A percentile compares a stretch with the other conserved stretches of the same genome.
Evolutionary conservation across 2,888 invertebrate genomes (phyloP).

Genomic region (Nemurella pictetii): DNA sequence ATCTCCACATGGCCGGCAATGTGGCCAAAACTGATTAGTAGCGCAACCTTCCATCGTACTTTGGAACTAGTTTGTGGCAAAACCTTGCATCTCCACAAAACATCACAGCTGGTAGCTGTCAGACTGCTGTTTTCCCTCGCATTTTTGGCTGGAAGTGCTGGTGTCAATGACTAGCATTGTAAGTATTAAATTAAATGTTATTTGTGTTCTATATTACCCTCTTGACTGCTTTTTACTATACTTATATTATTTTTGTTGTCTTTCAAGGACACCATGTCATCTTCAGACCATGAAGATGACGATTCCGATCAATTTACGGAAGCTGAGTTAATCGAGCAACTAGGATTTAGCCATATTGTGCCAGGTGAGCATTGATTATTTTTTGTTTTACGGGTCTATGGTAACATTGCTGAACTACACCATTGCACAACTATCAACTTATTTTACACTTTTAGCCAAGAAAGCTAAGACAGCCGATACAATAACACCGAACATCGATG

Average conservation of each 20-base stretch:
- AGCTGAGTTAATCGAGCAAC: neutral
- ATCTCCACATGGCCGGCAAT: neutral
- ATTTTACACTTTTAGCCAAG: neutral
- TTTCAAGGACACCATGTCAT: neutral
- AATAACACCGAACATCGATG: neutral
- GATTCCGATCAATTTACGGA: neutral
- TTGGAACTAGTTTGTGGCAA: neutral
- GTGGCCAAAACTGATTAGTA: neutral
- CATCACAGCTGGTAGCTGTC: neutral
- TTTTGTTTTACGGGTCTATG: too few species aligned
- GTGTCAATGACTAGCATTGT: neutral
- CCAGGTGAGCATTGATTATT: neutral
- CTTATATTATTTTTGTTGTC: too few species aligned
- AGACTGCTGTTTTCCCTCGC: neutral
- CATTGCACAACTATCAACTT: neutral
- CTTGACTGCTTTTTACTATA: neutral
- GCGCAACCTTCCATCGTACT: neutral
- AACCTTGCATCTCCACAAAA: neutral
- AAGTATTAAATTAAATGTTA: neutral
- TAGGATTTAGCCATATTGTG: neutral
- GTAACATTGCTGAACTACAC: too few species aligned
- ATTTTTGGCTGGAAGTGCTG: neutral
- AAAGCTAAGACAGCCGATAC: neutral
- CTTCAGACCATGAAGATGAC: neutral
- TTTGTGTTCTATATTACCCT: neutral